Evolutionary conservation across 1,140 invertebrate genomes (phyloP), one percentile per base, ranked within the genome.

Genomic region (Zaprionus ornatus): DNA sequence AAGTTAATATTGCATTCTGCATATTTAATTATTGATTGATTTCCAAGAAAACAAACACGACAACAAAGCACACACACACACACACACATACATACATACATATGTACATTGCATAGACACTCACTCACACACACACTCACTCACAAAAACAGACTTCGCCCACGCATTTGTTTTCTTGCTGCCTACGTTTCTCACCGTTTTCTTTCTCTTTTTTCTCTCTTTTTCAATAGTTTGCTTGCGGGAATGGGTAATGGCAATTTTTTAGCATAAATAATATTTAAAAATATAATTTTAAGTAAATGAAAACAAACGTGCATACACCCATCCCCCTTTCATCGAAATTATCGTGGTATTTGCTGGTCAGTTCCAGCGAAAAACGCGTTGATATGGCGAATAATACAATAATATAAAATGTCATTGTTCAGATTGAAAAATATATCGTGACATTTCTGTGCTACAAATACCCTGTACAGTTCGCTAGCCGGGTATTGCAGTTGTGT

Each of bases 221-320:
- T 66, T 81, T 73, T 70, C 70, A 80, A 78, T 75, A 85, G 79
- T 82, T 80, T 81, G 85, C 85, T 82, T 90, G 86, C 77, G 82
- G 82, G 85, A 77, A 79, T 81, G 84, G 85, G 75, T 84, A 85
- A 81, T 86, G 79, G 83, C 79, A 75, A 86, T 74, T 74, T 74
- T 74, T 57, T 68, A 70, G 72, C 66, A 70, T 63, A 70, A 61
- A 54, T 73, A 56, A 57, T 66, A 29, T 32, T 21, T 42, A 54
- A 37, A 10, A 13, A 50, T 23, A 21, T 50, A 13, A 35, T 42
- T 52, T 62, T 72, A 65, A 66, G 62, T 61, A 68, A n/a, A 55
- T 37, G 25, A 23, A 21, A 40, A 23, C 15, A 7, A 65, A 50
- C 4, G n/a, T 19, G n/a, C 40, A 45, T 45, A 45, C 40, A n/a